Conservation (phyloP, 2,113 vertebrate species). For the Colius striatus region DNA sequence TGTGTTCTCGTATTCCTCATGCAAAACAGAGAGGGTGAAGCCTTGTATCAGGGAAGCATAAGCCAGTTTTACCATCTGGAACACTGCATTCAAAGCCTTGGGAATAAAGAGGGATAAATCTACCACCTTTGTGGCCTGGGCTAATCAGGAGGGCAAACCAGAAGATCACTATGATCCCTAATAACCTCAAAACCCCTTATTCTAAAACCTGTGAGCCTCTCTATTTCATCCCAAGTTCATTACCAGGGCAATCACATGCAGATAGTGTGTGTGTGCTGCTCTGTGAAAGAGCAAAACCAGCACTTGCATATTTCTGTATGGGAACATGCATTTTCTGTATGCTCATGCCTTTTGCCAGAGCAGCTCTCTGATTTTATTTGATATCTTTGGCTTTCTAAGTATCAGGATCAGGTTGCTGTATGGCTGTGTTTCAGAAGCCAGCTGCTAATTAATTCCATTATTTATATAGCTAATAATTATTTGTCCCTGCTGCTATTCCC, state of each 20-base stretch:
- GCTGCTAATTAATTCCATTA: conserved; percentile 37
- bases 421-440: not conserved
- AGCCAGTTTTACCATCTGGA: not conserved
- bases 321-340: not conserved
- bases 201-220: not conserved
- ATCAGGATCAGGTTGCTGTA: not conserved
- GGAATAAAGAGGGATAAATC: conserved; percentile 15
- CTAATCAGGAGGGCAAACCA: not conserved
- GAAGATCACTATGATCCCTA: not conserved
- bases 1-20: not conserved
- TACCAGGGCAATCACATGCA: not conserved
- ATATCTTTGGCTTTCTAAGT: not conserved
- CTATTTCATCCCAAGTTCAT: not conserved
- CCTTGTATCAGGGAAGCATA: not conserved
- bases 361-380: not conserved
- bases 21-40: conserved; percentile 33
- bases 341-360: not conserved
- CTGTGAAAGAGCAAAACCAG: not conserved
- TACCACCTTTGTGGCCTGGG: not conserved
- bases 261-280: not conserved
- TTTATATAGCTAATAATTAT: conserved; percentile 31
- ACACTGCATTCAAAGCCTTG: not conserved
- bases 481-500: not conserved
- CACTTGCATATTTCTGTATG: not conserved
- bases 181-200: not conserved